phyloP scores from a whole-genome alignment of 1,140 invertebrate genomes.

The Mylabris phalerata region DNA sequence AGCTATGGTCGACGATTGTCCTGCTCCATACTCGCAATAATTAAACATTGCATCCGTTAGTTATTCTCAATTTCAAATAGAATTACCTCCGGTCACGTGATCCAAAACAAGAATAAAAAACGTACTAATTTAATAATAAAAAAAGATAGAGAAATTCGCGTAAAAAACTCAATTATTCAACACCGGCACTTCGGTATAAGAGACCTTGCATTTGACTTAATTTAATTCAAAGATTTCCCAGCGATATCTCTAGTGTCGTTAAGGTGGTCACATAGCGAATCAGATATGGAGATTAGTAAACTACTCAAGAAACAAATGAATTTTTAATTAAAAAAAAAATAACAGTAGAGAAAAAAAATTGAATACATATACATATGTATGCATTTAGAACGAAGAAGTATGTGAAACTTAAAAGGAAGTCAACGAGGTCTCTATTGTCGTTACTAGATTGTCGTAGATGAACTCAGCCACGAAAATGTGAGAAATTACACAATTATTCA shows the following conservation, averaged over 20 bases:
- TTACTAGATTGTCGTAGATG: slow-evolving; percentile 9
- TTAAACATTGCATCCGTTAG: slow-evolving; percentile 34
- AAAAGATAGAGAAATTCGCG: slow-evolving; percentile 22
- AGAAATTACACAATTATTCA: slow-evolving; percentile 9
- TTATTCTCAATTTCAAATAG: slow-evolving; percentile 33
- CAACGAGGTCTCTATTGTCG: slow-evolving; percentile 14
- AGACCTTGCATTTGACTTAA: slow-evolving; percentile 36
- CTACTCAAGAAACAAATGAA: slow-evolving; percentile 35
- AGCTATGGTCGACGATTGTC: slow-evolving; percentile 36
- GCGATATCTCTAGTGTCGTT: slow-evolving; percentile 35
- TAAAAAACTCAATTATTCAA: slow-evolving; percentile 30
- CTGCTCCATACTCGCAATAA: slow-evolving; percentile 30
- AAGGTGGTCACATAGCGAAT: slow-evolving; percentile 38
- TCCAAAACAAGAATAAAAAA: slow-evolving; percentile 10
- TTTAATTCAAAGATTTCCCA: slow-evolving; percentile 39
- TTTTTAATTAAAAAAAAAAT: slow-evolving; percentile 35
- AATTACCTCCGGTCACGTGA: slow-evolving; percentile 25
- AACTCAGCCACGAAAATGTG: slow-evolving; percentile 14
- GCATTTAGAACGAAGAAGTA: slow-evolving; percentile 23
- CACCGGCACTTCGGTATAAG: slow-evolving; percentile 26
- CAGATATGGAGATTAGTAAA: slow-evolving; percentile 39
- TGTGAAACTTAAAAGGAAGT: slow-evolving; percentile 15
- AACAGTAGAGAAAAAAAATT: background rate
- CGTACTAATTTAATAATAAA: slow-evolving; percentile 10
- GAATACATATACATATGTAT: slow-evolving; percentile 28